These are phyloP conservation scores for Melanerpes formicivorus DNA, from an alignment of 2,113 vertebrate genomes.

Conservation along the genomic window DNA sequence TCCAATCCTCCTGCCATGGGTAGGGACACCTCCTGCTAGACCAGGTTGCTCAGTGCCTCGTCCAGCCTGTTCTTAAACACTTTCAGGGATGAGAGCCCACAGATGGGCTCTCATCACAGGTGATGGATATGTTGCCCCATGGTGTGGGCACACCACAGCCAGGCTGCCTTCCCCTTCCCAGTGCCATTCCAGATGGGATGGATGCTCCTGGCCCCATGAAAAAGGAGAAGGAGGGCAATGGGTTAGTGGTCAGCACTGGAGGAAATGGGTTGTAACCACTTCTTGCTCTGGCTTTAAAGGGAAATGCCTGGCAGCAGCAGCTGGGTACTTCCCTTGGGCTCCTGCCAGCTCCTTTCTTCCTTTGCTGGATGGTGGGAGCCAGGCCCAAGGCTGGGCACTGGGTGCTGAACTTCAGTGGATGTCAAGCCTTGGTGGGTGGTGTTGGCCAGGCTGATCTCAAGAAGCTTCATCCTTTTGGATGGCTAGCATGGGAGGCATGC, in stretches of 20 bases:
- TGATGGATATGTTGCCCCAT: accelerated
- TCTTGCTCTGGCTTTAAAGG: neutral
- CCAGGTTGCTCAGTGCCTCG: too few relatives aligned
- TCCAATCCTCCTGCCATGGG: too few relatives aligned
- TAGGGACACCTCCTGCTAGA: too few relatives aligned
- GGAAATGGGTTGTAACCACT: neutral
- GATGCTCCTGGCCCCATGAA: neutral
- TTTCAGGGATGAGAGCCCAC: neutral
- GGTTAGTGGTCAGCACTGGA: neutral
- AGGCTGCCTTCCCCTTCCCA: neutral
- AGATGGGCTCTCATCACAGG: neutral
- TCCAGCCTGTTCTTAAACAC: too few relatives aligned
- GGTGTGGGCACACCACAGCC: neutral
- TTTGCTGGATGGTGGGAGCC: neutral
- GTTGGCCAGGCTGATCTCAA: neutral
- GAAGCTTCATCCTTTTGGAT: neutral
- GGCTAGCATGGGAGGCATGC: neutral
- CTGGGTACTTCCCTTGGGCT: neutral
- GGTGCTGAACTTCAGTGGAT: neutral
- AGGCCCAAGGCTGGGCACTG: neutral
- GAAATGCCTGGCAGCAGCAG: neutral
- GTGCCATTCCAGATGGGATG: neutral
- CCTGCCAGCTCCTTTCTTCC: neutral
- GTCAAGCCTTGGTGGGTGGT: neutral
- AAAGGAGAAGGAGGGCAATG: neutral